phyloP scores from a whole-genome alignment of 2,888 invertebrate species.

The Hesperia comma region DNA sequence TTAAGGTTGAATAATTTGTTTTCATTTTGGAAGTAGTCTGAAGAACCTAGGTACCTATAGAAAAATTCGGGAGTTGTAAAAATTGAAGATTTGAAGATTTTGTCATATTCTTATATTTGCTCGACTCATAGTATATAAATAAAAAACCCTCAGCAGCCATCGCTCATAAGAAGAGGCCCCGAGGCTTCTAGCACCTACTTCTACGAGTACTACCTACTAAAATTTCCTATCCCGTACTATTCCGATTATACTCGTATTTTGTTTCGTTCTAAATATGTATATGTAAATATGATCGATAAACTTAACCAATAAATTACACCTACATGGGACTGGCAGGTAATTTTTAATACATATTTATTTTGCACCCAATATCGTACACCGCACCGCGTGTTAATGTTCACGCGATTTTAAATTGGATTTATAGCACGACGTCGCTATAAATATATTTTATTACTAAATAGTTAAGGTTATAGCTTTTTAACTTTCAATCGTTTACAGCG shows the following conservation, averaged over 20 bases:
- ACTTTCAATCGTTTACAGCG: not conserved
- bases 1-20: too few relatives aligned
- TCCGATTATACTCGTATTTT: not conserved
- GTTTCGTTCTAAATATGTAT: not conserved
- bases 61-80: too few relatives aligned
- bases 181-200: too few relatives aligned
- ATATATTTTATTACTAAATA: conserved; percentile 30
- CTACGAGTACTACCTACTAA: too few relatives aligned
- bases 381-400: conserved; percentile 51
- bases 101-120: too few relatives aligned
- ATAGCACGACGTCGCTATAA: conserved; percentile 49
- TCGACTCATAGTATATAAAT: too few relatives aligned
- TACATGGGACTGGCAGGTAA: conserved; percentile 52
- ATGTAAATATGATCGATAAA: not conserved
- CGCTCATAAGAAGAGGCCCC: too few relatives aligned
- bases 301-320: not conserved
- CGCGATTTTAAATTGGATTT: conserved; percentile 67
- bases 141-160: too few relatives aligned
- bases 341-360: conserved; percentile 79
- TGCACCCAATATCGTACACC: conserved; percentile 55
- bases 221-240: not conserved
- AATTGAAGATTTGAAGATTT: too few relatives aligned
- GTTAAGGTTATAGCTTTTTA: conserved; percentile 24
- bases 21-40: too few relatives aligned
- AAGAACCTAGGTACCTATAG: too few relatives aligned